These are phyloP conservation scores for Melitaea athalia DNA, from an alignment of 2,888 invertebrate species.

Conservation along the genomic window DNA sequence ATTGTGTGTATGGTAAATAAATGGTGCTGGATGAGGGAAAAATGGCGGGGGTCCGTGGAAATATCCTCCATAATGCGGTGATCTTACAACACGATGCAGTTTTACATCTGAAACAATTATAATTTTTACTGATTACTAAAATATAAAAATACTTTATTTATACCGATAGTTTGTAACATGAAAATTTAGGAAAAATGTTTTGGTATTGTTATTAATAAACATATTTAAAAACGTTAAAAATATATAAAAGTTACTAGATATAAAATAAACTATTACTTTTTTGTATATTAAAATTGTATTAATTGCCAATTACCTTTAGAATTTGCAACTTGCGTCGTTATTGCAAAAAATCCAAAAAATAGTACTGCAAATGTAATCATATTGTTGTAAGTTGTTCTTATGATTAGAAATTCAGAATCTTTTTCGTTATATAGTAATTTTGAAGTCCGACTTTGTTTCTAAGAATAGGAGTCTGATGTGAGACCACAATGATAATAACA, in stretches of 20 bases:
- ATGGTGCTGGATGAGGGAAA: constrained; percentile 42
- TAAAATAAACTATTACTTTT: too few species aligned
- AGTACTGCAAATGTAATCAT: constrained; percentile 50
- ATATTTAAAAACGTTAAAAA: too few species aligned
- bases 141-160: background rate
- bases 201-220: too few species aligned
- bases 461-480: constrained; percentile 54
- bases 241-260: too few species aligned
- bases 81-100: constrained; percentile 47
- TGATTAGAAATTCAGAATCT: constrained; percentile 42
- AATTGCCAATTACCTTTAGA: constrained; percentile 32
- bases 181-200: background rate
- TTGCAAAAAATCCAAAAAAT: constrained; percentile 46
- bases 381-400: constrained; percentile 45
- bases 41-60: constrained; percentile 30
- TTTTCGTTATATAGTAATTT: constrained; percentile 57
- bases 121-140: constrained; percentile 3
- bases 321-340: constrained; percentile 49
- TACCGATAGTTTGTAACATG: background rate
- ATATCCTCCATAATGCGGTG: constrained; percentile 42
- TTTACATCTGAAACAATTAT: constrained; percentile 45
- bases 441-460: constrained; percentile 49
- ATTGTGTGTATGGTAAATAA: constrained; percentile 56
- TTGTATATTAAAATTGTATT: too few species aligned
- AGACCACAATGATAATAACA: constrained; percentile 47